phyloP scores from a whole-genome alignment of 2,113 vertebrate genomes.

The Zootoca vivipara region DNA sequence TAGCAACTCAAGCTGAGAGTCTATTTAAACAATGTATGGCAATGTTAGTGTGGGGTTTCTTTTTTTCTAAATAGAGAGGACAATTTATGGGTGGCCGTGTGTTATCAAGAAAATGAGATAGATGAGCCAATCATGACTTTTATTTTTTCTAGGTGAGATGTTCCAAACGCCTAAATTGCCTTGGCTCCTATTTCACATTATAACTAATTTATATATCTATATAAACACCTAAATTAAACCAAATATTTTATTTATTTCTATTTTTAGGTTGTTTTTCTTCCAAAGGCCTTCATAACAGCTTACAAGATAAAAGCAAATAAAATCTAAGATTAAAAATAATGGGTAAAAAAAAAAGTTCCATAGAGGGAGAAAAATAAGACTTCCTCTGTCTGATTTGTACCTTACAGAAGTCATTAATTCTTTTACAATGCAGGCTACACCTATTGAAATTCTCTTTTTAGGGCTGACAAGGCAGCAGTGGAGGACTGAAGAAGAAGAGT shows the following conservation, averaged over 20 bases:
- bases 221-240: not conserved
- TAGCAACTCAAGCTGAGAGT: conserved; percentile 2
- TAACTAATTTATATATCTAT: conserved; percentile 7
- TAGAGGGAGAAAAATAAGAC: too few relatives aligned
- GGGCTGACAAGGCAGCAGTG: too few relatives aligned
- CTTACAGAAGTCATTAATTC: too few relatives aligned
- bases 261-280: not conserved
- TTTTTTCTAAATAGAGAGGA: not conserved
- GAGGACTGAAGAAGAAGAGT: too few relatives aligned
- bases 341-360: not conserved
- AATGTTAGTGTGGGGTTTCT: not conserved
- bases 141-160: not conserved
- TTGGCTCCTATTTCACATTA: not conserved
- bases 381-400: too few relatives aligned
- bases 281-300: not conserved
- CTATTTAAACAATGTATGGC: not conserved
- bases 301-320: not conserved
- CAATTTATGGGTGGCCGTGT: not conserved
- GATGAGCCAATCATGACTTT: not conserved
- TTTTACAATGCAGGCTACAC: too few relatives aligned
- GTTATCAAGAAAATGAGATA: conserved; percentile 11
- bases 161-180: not conserved
- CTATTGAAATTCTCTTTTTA: too few relatives aligned
- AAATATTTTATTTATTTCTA: not conserved
- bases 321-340: not conserved